Evolutionary conservation across 2,888 invertebrate species (phyloP), one percentile per base, ranked within the genome.

Genomic region (Crocallis elinguaria): DNA sequence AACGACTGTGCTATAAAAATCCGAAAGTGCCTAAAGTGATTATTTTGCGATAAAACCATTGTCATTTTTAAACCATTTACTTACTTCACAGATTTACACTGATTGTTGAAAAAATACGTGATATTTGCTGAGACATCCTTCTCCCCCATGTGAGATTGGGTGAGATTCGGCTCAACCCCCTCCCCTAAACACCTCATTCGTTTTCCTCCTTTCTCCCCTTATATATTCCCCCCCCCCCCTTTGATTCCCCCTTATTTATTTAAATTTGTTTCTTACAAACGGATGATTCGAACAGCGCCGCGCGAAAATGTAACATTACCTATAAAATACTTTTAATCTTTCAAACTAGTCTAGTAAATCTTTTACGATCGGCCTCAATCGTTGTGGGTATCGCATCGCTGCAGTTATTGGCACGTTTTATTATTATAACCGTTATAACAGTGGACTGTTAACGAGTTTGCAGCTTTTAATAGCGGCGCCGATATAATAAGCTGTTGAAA

Each of bases 371-470:
- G 35, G 36, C 35, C 35, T 44, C 41, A 41, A 41, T 36, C 51
- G 45, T 41, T 45, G 45, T 23, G 51, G 51, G n/a, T 45, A 51
- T 52, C 45, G 41, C 35, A 41, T 41, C 45, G 32, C 5, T 52
- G 45, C 51, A 52, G 45, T 41, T 52, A 52, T 52, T 29, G 50
- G 30, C 39, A 29, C 17, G 29, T 35, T 45, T 52, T 36, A 52
- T 17, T 39, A 41, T 44, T 35, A 39, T 39, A 33, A 35, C 39
- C 4, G 27, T 32, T 35, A 39, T 51, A 51, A 33, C 25, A 29
- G 29, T 23, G 33, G 6, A 21, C 37, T 30, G 33, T 38, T 51
- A 44, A 44, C 38, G 43, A 44, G 23, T 38, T 44, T 21, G 33
- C 35, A 33, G 37, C 32, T 37, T 14, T n/a, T 44, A 35, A 27